phyloP scores from a whole-genome alignment of 23 tunicate species.

The Corella eumyota region DNA sequence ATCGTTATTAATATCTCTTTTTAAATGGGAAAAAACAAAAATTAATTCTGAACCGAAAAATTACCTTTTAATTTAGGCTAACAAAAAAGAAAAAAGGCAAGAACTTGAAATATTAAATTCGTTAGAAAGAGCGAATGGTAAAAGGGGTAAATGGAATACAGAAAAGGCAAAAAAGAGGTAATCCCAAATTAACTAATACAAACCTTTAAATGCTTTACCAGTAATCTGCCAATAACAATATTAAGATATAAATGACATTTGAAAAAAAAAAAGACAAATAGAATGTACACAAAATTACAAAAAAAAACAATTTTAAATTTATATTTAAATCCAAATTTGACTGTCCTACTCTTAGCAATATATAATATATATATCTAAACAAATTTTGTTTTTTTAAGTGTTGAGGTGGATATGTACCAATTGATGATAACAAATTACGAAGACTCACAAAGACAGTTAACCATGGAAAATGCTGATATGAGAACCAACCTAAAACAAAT shows the following conservation, averaged over 20 bases:
- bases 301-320: too few relatives aligned
- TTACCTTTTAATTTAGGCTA: constrained; percentile 33
- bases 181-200: neutral
- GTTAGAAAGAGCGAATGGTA: constrained; percentile 72
- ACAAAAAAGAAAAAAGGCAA: constrained; percentile 54
- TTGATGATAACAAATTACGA: constrained; percentile 76
- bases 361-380: too few relatives aligned
- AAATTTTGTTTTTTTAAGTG: too few relatives aligned
- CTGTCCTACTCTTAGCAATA: too few relatives aligned
- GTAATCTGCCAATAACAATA: neutral
- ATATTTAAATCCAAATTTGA: too few relatives aligned
- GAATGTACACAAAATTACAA: neutral
- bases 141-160: constrained; percentile 75
- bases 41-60: neutral
- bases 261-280: neutral
- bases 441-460: constrained; percentile 57
- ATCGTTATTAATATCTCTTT: neutral
- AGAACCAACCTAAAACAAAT: constrained; percentile 66
- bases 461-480: constrained; percentile 77
- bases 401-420: constrained; percentile 82
- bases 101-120: constrained; percentile 83
- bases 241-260: neutral
- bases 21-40: neutral
- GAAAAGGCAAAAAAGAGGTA: constrained; percentile 75
- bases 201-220: too few relatives aligned